phyloP scores from a whole-genome alignment of 1,140 invertebrate species.

The Schlechtendalia chinensis region DNA sequence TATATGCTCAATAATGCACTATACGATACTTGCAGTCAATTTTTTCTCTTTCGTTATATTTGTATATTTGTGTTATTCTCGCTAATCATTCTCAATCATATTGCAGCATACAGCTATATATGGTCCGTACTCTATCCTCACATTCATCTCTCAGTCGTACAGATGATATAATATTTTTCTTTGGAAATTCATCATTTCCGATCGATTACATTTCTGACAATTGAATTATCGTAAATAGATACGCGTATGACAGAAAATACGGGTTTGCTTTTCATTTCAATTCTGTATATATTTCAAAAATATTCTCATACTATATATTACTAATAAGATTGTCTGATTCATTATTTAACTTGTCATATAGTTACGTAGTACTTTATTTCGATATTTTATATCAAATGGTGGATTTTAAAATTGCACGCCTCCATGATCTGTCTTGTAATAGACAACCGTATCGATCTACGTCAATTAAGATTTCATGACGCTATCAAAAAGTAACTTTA shows the following conservation, averaged over 20 bases:
- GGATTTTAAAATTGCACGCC: background rate
- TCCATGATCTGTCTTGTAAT: background rate
- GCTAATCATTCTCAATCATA: background rate
- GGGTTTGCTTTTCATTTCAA: background rate
- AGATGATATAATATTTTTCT: background rate
- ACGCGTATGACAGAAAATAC: background rate
- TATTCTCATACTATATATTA: background rate
- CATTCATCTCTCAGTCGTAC: background rate
- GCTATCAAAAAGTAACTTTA: slow-evolving; percentile 25
- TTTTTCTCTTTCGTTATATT: background rate
- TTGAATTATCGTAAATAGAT: slow-evolving; percentile 30
- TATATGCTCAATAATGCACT: background rate
- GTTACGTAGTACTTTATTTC: background rate
- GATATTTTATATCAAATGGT: slow-evolving; percentile 14
- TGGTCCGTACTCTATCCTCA: background rate
- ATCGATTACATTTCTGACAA: slow-evolving; percentile 16
- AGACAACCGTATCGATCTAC: slow-evolving; percentile 32
- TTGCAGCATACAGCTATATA: background rate
- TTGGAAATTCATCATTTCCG: background rate
- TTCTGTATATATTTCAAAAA: slow-evolving; percentile 18
- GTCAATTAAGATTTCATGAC: slow-evolving; percentile 31
- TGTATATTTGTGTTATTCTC: background rate
- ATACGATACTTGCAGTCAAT: background rate
- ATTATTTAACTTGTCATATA: background rate
- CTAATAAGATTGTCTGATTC: slow-evolving; percentile 11